A percentile compares a stretch with the other conserved stretches of the same genome.
phyloP scores from a whole-genome alignment of 2,888 invertebrate genomes.

The Malacosoma neustria region DNA sequence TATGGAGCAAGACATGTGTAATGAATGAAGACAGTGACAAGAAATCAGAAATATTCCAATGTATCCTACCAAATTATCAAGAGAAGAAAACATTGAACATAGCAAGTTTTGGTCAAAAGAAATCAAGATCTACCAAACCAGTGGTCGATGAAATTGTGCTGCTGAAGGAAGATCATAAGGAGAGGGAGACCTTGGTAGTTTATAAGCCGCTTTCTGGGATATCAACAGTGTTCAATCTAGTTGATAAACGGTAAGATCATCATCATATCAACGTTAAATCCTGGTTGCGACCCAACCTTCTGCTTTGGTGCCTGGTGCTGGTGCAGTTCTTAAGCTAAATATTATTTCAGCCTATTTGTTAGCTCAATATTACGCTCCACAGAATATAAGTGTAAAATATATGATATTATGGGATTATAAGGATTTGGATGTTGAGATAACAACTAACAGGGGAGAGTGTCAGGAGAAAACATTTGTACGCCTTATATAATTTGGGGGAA shows the following conservation, averaged over 20 bases:
- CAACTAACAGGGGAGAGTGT: too few species aligned
- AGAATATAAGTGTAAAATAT: too few species aligned
- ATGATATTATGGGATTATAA: too few species aligned
- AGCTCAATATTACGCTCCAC: not conserved
- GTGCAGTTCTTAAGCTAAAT: too few species aligned
- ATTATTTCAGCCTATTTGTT: not conserved
- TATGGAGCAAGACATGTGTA: slow-evolving; percentile 44
- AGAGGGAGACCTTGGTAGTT: slow-evolving; percentile 40
- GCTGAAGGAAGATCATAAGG: slow-evolving; percentile 37
- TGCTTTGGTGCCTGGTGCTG: too few species aligned
- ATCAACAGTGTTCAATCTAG: slow-evolving; percentile 41
- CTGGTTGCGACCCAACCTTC: too few species aligned
- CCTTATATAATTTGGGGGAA: too few species aligned
- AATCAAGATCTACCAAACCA: slow-evolving; percentile 13
- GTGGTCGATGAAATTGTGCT: slow-evolving; percentile 32
- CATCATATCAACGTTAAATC: too few species aligned
- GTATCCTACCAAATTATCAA: slow-evolving; percentile 46
- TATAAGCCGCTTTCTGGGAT: slow-evolving; percentile 41
- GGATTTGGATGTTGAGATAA: too few species aligned
- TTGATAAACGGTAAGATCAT: slow-evolving; percentile 18
- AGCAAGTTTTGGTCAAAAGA: slow-evolving; percentile 16
- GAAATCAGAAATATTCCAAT: slow-evolving; percentile 46
- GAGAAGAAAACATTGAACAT: slow-evolving; percentile 37
- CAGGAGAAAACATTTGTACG: too few species aligned
- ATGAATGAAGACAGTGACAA: slow-evolving; percentile 34